Conservation (phyloP, 2,888 invertebrate genomes). For the Bhutanitis thaidina region DNA sequence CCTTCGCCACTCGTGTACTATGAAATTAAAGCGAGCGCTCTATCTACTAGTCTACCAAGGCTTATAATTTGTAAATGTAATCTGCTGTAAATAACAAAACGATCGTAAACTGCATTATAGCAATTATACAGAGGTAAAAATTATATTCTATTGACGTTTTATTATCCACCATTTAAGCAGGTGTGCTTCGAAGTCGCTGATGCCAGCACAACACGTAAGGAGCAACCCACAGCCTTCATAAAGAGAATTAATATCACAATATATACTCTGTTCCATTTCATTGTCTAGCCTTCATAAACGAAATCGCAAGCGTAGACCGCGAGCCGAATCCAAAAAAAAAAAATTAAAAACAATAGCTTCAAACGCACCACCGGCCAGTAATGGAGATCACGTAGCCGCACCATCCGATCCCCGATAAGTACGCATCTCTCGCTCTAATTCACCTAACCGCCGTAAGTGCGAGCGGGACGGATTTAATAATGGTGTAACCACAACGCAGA, state of each 20-base stretch:
- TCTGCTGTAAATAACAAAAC: too few species aligned
- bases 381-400: constrained; percentile 73
- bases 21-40: too few species aligned
- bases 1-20: too few species aligned
- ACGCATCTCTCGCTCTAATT: constrained; percentile 64
- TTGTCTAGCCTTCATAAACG: constrained; percentile 30
- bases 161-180: too few species aligned
- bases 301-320: constrained; percentile 50
- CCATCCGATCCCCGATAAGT: constrained; percentile 53
- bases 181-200: too few species aligned
- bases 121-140: too few species aligned
- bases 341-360: constrained; percentile 58
- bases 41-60: too few species aligned
- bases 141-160: too few species aligned
- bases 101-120: too few species aligned
- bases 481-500: constrained; percentile 65
- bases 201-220: not conserved
- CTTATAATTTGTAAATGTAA: too few species aligned
- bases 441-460: constrained; percentile 42
- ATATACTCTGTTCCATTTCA: constrained; percentile 16
- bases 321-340: constrained; percentile 39
- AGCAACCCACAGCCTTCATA: not conserved
- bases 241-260: constrained; percentile 6
- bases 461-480: constrained; percentile 69
- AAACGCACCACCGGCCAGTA: constrained; percentile 65